Conservation (phyloP, 2,113 vertebrate genomes). For the Clupea harengus region DNA sequence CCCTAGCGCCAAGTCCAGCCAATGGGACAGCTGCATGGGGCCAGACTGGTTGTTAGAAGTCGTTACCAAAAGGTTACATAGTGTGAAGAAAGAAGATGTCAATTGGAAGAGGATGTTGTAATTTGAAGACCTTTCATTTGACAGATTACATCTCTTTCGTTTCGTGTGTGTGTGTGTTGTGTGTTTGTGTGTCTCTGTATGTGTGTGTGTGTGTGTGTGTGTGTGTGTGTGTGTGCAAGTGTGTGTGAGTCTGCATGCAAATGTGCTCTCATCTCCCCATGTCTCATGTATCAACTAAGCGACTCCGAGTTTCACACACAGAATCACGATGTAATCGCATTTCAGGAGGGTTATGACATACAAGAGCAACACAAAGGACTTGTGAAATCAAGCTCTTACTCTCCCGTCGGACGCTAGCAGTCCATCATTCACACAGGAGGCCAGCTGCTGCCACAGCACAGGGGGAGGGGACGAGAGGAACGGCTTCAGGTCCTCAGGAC, state of each 20-base stretch:
- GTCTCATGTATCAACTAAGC: too few species aligned
- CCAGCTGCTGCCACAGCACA: constrained; percentile 74
- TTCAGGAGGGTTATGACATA: background rate
- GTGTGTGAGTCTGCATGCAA: background rate
- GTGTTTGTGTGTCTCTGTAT: background rate
- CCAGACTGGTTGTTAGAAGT: background rate
- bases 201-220: background rate
- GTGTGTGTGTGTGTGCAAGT: background rate
- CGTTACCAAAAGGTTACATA: background rate
- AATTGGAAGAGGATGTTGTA: background rate
- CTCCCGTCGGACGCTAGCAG: constrained; percentile 73
- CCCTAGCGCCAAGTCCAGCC: constrained; percentile 71
- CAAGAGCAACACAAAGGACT: background rate
- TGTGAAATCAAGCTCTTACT: constrained; percentile 63
- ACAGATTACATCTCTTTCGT: background rate
- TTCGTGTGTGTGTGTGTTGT: background rate
- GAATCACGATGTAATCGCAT: background rate
- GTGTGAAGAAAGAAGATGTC: background rate
- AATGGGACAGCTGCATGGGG: constrained; percentile 73
- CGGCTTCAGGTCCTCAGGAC: constrained; percentile 72
- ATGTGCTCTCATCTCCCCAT: background rate
- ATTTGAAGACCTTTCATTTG: background rate
- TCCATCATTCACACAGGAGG: constrained; percentile 76
- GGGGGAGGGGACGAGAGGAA: constrained; percentile 69
- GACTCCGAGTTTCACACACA: background rate